These are phyloP conservation scores for Apus apus DNA, from an alignment of 2,113 vertebrate species.

Conservation along the genomic window DNA sequence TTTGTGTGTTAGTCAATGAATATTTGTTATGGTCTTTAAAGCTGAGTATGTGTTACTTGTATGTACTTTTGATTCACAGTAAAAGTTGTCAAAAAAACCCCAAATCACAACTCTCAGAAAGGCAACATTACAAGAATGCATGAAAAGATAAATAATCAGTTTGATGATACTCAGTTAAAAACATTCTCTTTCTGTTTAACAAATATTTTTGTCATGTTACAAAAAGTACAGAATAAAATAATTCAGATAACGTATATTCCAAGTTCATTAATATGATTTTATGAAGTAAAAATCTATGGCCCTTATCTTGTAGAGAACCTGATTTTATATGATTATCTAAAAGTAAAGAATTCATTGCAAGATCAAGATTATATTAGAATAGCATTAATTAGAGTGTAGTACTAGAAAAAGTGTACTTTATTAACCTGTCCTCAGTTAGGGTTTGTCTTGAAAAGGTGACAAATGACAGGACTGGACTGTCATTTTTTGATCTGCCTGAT, in stretches of 20 bases:
- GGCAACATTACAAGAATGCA: neutral
- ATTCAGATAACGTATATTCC: neutral
- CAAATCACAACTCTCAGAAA: neutral
- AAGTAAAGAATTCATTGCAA: neutral
- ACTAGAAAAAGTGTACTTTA: neutral
- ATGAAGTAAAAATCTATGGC: neutral
- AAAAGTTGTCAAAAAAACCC: neutral
- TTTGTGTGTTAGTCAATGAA: neutral
- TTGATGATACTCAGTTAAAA: neutral
- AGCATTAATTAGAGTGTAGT: neutral
- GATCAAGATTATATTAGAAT: neutral
- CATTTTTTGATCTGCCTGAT: neutral
- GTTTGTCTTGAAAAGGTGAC: neutral
- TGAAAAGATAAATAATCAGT: neutral
- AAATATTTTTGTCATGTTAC: neutral
- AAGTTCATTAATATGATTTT: neutral
- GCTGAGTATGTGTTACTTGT: neutral
- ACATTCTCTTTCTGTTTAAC: neutral
- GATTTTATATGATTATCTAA: neutral
- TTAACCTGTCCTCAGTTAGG: neutral
- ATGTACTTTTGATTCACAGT: neutral
- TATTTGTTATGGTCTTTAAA: neutral
- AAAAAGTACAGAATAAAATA: neutral
- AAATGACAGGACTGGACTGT: neutral
- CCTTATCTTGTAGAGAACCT: neutral